A percentile compares a stretch with the other conserved stretches of the same genome.
These are phyloP conservation scores for Hyaena hyaena DNA, from an alignment of 2,113 vertebrate species.

Conservation along the genomic window DNA sequence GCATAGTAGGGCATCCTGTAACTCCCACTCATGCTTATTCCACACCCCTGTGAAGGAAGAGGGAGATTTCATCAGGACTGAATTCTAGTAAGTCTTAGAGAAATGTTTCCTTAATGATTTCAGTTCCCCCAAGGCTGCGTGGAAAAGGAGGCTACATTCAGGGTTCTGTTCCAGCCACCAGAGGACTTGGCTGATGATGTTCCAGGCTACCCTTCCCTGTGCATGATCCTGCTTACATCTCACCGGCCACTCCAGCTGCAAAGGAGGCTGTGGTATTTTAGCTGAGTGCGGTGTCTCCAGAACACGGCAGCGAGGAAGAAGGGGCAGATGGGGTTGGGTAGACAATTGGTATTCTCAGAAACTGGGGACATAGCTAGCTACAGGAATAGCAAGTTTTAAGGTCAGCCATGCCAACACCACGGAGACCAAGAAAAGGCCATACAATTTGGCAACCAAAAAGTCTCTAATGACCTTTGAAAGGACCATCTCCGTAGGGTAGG, in stretches of 20 bases:
- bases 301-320: background rate
- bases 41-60: background rate
- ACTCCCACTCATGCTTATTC: fast-evolving
- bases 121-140: background rate
- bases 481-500: background rate
- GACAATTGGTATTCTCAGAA: background rate
- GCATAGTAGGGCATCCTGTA: fast-evolving
- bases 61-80: background rate
- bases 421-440: background rate
- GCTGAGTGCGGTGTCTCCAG: background rate
- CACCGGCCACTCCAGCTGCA: background rate
- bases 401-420: background rate
- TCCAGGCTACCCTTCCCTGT: background rate
- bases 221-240: background rate
- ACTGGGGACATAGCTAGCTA: no score
- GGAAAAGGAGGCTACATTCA: background rate
- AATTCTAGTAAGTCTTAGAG: background rate
- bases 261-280: background rate
- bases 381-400: background rate
- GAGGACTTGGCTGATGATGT: background rate
- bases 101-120: background rate
- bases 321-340: background rate
- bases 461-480: background rate
- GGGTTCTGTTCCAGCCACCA: background rate
- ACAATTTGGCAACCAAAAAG: background rate